phyloP scores from a whole-genome alignment of 2,797 vertebrate genomes.

The Cynopterus sphinx region DNA sequence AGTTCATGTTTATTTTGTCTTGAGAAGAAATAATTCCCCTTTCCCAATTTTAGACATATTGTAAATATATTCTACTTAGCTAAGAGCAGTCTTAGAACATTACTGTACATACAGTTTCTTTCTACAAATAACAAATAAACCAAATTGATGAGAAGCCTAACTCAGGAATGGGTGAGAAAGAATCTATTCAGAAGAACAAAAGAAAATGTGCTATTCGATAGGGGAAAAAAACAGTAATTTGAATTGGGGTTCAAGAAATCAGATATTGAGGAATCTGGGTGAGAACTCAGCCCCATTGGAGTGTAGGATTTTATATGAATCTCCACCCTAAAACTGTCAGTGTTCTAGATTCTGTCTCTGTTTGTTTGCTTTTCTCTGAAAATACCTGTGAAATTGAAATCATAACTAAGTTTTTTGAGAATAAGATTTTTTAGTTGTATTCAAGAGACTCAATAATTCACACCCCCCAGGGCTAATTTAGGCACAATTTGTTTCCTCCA shows the following conservation, averaged over 20 bases:
- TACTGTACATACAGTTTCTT: background rate
- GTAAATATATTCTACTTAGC: background rate
- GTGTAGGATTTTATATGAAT: background rate
- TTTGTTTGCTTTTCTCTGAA: background rate
- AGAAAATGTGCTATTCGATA: background rate
- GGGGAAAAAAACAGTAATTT: background rate
- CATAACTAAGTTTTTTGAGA: background rate
- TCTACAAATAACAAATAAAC: background rate
- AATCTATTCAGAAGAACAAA: background rate
- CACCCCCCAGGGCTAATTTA: background rate
- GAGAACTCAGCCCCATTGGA: background rate
- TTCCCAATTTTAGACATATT: background rate
- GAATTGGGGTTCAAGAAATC: background rate
- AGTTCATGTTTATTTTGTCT: background rate
- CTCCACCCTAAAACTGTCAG: background rate
- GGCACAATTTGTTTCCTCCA: background rate
- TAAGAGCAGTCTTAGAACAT: background rate
- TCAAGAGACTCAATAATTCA: background rate
- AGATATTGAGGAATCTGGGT: background rate
- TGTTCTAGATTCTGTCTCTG: background rate
- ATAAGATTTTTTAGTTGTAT: background rate
- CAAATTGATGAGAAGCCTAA: background rate
- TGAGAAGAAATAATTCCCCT: background rate
- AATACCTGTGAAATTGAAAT: background rate
- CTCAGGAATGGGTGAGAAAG: background rate